These are phyloP conservation scores for Caenorhabditis remanei DNA, from an alignment of 1,140 invertebrate genomes.

Conservation along the genomic window DNA sequence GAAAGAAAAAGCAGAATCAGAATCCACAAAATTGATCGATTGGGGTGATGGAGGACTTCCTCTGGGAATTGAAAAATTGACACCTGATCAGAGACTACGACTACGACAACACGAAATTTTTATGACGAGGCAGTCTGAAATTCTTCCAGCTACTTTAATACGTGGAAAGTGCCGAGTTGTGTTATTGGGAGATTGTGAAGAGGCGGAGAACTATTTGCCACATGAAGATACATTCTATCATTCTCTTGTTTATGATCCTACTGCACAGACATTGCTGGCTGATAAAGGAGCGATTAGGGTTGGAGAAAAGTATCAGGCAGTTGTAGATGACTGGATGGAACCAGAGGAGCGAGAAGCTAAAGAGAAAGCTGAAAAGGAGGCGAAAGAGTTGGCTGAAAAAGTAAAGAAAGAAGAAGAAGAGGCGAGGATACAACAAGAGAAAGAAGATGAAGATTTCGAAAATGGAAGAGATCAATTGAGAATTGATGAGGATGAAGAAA, in stretches of 20 bases:
- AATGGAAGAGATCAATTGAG: conserved; percentile 66
- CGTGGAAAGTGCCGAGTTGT: conserved; percentile 98
- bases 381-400: conserved; percentile 54
- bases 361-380: conserved; percentile 48
- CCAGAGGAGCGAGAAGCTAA: conserved; percentile 52
- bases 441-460: conserved; percentile 64
- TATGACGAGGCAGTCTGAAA: conserved; percentile 96
- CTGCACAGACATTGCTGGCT: conserved; percentile 96
- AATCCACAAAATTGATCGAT: background rate
- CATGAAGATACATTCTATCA: conserved; percentile 96
- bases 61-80: conserved; percentile 78
- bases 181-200: conserved; percentile 81
- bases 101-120: conserved; percentile 97
- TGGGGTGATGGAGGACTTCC: conserved; percentile 70
- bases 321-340: conserved; percentile 79
- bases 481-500: conserved; percentile 70
- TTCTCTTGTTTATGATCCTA: conserved; percentile 98
- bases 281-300: conserved; percentile 96
- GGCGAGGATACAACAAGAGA: conserved; percentile 42
- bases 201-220: conserved; percentile 66
- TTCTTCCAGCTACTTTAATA: conserved; percentile 96
- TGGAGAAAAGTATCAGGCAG: conserved; percentile 95
- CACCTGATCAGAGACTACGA: conserved; percentile 88
- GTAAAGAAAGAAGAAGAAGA: conserved; percentile 59
- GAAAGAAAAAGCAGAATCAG: conserved; percentile 22